Conservation (phyloP, 2,113 vertebrate genomes). For the Phylloscopus trochilus region DNA sequence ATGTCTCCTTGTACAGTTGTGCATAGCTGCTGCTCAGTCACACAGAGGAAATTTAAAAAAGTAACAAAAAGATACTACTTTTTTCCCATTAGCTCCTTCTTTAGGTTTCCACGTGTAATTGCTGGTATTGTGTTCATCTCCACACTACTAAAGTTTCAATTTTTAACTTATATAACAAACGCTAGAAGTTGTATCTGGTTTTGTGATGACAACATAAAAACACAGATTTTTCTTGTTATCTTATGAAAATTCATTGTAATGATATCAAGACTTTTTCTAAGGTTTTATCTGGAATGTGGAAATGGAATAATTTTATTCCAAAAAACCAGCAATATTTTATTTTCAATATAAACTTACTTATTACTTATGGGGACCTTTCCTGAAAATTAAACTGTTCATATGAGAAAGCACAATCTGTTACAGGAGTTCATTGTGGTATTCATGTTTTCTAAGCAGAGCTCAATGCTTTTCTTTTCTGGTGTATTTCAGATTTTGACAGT, state of each 20-base stretch:
- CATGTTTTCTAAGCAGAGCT: not conserved
- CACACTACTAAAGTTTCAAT: not conserved
- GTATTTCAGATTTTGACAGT: not conserved
- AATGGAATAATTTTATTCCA: not conserved
- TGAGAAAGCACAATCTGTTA: not conserved
- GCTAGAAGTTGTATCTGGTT: not conserved
- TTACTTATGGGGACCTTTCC: not conserved
- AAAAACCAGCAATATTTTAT: not conserved
- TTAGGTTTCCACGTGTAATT: not conserved
- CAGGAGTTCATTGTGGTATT: not conserved
- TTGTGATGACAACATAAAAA: not conserved
- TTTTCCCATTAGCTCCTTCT: not conserved
- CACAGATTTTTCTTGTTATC: not conserved
- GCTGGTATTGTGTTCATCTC: not conserved
- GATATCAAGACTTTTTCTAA: not conserved
- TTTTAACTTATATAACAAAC: not conserved
- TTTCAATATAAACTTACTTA: not conserved
- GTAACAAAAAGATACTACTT: not conserved
- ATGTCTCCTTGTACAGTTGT: not conserved
- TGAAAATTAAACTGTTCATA: not conserved
- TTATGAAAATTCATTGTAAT: not conserved
- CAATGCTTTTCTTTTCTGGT: not conserved
- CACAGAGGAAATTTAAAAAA: not conserved
- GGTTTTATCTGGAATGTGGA: not conserved
- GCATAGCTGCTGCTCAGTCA: not conserved